Base-by-base conservation (phyloP, 2,113 vertebrate species). In the Psophia crepitans region DNA sequence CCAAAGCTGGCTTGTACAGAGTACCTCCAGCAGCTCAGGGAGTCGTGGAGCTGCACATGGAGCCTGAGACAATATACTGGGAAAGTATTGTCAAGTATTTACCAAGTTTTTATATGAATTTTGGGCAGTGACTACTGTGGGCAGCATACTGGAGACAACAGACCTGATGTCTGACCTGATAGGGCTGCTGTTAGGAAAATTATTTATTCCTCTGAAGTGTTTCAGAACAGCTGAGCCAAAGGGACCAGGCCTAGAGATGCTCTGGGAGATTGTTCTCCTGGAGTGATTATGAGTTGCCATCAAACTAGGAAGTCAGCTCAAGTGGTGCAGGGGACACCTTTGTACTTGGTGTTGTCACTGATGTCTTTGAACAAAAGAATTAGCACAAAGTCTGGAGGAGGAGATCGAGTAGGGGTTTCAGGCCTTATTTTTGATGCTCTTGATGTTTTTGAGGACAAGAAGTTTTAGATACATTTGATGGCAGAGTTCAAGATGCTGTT, bases 201-300 rank as follows among this genome's bases (percentile, higher is more conserved):
- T 32, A 17, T 63, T 85, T 69, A 30, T 68, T 83, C 9, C 22
- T 11, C 30, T 85, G 66, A 73, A 83, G 66, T 46, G 15, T 64
- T 90, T 60, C 65, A 46, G 48, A 85, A 79, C 19, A 82, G 70
- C 37, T 51, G 61, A 94, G 84, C 30, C 57, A 39, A 82, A 93
- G 63, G 28, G 46, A 66, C n/a, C 4, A 12, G 15, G 30, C 75
- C 33, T 85, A n/a, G 78, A 87, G 88, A 35, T 41, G 16, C 8
- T 86, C 21, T 11, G 30, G 11, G 56, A 68, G 82, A 12, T 81
- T 35, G 48, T 54, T 89, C 26, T 87, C 6, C 6, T 8, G 1
- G 49, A 65, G 69, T 75, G 5, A 33, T 78, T 58, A 23, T 32
- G 43, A 35, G 64, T 81, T 2, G 11, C 20, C 23, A n/a, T 77